These are phyloP conservation scores for Araneus ventricosus DNA, from an alignment of 1,140 invertebrate genomes.

Conservation along the genomic window DNA sequence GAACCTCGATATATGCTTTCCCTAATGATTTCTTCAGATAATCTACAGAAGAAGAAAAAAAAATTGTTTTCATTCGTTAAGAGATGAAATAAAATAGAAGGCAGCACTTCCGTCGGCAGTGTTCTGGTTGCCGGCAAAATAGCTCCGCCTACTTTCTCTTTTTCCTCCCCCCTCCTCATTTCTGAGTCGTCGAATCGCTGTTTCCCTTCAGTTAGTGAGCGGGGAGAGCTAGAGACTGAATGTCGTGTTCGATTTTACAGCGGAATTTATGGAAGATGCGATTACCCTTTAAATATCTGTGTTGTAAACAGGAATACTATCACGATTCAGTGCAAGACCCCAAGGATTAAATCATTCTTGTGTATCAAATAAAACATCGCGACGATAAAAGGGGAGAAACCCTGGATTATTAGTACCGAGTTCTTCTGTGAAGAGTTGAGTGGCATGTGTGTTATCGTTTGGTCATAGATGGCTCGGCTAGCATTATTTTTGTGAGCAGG, in stretches of 20 bases:
- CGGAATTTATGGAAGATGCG: too few species aligned
- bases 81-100: slow-evolving; percentile 14
- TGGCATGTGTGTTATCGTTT: slow-evolving; percentile 5
- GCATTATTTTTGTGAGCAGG: neutral
- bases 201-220: neutral
- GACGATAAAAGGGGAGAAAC: neutral
- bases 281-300: neutral
- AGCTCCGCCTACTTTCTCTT: neutral
- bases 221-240: neutral
- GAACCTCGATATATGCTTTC: neutral
- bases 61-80: neutral
- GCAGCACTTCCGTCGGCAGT: neutral
- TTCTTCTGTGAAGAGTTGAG: neutral
- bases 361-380: neutral
- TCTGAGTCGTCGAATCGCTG: neutral
- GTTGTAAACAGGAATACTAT: neutral
- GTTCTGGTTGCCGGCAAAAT: neutral
- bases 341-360: neutral
- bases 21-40: neutral
- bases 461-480: neutral
- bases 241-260: neutral
- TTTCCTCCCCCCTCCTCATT: neutral
- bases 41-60: neutral
- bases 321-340: neutral
- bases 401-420: neutral